phyloP scores from a whole-genome alignment of 2,888 invertebrate species.

The Kuschelorhynchus macadamiae region DNA sequence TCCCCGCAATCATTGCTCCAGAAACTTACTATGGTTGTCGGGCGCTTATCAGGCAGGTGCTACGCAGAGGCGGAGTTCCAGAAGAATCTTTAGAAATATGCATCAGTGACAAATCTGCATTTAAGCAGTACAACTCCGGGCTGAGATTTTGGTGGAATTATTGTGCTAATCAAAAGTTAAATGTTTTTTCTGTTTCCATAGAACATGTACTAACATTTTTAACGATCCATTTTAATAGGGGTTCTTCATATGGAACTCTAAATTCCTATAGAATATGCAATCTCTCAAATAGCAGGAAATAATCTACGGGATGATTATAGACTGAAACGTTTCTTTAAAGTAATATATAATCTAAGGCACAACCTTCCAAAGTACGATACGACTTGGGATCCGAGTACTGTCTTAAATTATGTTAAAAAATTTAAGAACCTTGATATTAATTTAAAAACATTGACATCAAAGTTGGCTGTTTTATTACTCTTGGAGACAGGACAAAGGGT shows the following conservation, averaged over 20 bases:
- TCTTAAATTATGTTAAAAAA: slow-evolving; percentile 5
- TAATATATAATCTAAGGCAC: slow-evolving; percentile 27
- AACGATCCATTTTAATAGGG: slow-evolving; percentile 19
- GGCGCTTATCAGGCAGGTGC: slow-evolving; percentile 10
- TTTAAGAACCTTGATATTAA: not conserved
- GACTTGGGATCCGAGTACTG: slow-evolving; percentile 25
- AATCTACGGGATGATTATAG: slow-evolving; percentile 28
- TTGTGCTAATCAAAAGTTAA: not conserved
- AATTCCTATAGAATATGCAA: slow-evolving; percentile 35
- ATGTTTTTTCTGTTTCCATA: not conserved
- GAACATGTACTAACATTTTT: not conserved
- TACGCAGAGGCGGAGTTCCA: slow-evolving; percentile 6
- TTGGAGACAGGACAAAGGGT: slow-evolving; percentile 32
- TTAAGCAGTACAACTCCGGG: slow-evolving; percentile 14
- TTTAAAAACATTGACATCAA: slow-evolving; percentile 21
- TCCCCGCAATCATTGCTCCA: slow-evolving; percentile 9
- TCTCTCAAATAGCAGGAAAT: slow-evolving; percentile 35
- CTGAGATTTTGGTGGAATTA: slow-evolving; percentile 29
- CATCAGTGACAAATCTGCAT: slow-evolving; percentile 1
- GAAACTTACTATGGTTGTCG: slow-evolving; percentile 25
- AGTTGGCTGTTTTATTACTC: slow-evolving; percentile 17
- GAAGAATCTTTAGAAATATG: slow-evolving; percentile 16
- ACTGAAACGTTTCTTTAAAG: slow-evolving; percentile 39
- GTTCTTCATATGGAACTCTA: slow-evolving; percentile 23
- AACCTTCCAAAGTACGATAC: slow-evolving; percentile 18